Evolutionary conservation across 2,797 vertebrate species (phyloP).

Genomic region (Notolabrus celidotus): DNA sequence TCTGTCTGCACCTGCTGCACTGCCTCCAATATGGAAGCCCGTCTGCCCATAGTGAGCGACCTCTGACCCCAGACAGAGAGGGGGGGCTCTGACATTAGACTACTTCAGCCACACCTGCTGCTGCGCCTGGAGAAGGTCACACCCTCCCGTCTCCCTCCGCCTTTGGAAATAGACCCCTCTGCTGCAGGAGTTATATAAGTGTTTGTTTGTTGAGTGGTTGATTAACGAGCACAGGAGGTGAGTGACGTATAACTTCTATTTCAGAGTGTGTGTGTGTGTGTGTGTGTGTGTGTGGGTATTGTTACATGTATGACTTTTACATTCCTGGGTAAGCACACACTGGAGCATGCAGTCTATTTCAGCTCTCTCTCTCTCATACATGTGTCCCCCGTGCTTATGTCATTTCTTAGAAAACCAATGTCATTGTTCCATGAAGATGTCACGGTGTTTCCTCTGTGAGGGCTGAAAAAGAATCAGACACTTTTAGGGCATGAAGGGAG

Average conservation of each 20-base stretch:
- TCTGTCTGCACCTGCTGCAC: constrained; percentile 52
- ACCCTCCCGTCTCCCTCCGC: constrained; percentile 53
- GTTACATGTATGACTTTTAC: constrained; percentile 10
- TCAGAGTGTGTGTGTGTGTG: constrained; percentile 20
- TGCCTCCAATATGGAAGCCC: constrained; percentile 14
- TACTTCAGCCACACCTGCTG: constrained; percentile 64
- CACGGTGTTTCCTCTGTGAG: no score
- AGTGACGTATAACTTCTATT: constrained; percentile 37
- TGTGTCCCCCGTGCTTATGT: no score
- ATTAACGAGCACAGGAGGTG: constrained; percentile 51
- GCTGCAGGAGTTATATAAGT: constrained; percentile 63
- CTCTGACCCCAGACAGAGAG: constrained; percentile 54
- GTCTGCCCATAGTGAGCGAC: constrained; percentile 17
- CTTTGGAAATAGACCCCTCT: constrained; percentile 77
- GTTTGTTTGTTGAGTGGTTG: constrained; percentile 59
- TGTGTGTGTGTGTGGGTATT: constrained; percentile 1
- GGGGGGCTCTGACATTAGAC: constrained; percentile 38
- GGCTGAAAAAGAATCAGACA: no score
- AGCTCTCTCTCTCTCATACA: no score
- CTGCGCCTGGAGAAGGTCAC: constrained; percentile 38
- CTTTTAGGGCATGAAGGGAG: no score
- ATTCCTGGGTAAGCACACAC: constrained; percentile 5
- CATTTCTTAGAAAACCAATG: no score
- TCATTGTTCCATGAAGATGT: no score
- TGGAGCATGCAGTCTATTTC: background rate